Base-by-base conservation (phyloP, 1,140 invertebrate genomes). In the Notospermus geniculatus region DNA sequence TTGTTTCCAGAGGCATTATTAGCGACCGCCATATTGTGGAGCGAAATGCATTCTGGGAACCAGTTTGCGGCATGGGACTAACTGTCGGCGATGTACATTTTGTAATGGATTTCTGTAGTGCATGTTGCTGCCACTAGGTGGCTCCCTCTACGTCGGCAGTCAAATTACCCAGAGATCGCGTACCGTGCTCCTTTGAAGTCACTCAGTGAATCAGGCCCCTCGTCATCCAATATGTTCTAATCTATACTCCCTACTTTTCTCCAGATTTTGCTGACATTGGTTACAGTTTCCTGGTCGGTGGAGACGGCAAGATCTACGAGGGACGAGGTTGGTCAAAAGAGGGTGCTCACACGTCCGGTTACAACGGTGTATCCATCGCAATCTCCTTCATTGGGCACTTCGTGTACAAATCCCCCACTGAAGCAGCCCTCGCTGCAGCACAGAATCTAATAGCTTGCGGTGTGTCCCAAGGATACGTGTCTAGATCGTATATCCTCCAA, bases 301-400 rank as follows among this genome's bases (percentile, higher is more conserved):
- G 64, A 43, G 69, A 71, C 36, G 71, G 71, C 0, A 62, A 61
- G 9, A 59, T 69, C 22, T 73, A 71, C 56, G 67, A 70, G 41
- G 69, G 59, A 13, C 62, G 71, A 28, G 71, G 69, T 15, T 73
- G 69, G 67, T 41, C 66, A 17, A 36, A 15, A 27, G 22, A 60
- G 2, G 69, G 69, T 2, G 69, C 64, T 5, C 71, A 73, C 57
- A 63, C 67, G 0, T 32, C 45, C 9, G 57, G 60, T 9, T 68
- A 65, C 54, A 71, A 71, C 50, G 28, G 39, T n/a, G 55, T 57
- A 2, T 59, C 60, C 22, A 84, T 90, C 19, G 90, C 88, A 30
- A 89, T 91, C 65, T 87, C 86, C 30, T 79, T 91, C 7, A 89
- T 92, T 60, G 90, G 90, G 41, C 60, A 67, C 46, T 74, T 65